These are phyloP conservation scores for Akabosia matsudoensis DNA, from an alignment of 1,140 invertebrate genomes.

Conservation along the genomic window DNA sequence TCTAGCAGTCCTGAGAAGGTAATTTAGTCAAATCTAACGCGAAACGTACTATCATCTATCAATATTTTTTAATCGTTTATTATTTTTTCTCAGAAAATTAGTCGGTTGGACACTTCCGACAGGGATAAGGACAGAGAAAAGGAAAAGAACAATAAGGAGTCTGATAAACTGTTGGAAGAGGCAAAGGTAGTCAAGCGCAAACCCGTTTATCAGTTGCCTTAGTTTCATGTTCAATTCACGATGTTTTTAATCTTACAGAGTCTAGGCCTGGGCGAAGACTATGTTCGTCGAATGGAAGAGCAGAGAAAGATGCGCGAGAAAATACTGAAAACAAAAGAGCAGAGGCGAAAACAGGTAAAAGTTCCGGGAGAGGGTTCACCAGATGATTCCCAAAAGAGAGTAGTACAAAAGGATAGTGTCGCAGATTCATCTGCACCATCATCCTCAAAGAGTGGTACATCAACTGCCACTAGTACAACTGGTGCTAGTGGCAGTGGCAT, in stretches of 20 bases:
- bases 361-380: neutral
- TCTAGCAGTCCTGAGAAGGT: neutral
- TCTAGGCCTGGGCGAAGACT: slow-evolving; percentile 42
- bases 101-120: neutral
- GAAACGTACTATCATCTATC: no score
- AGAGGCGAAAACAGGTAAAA: slow-evolving; percentile 23
- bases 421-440: neutral
- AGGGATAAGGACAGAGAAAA: neutral
- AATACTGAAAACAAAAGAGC: slow-evolving; percentile 42
- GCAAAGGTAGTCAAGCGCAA: slow-evolving; percentile 30
- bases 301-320: slow-evolving; percentile 37
- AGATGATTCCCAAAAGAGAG: no score
- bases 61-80: neutral
- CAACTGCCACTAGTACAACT: neutral
- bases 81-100: neutral
- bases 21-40: neutral
- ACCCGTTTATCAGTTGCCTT: neutral
- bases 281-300: slow-evolving; percentile 38
- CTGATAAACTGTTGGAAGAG: slow-evolving; percentile 33
- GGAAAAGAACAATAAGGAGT: neutral
- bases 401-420: neutral
- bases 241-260: neutral
- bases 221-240: neutral
- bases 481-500: slow-evolving; percentile 25
- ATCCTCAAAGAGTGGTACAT: neutral